Evolutionary conservation across 37 sponge, comb jelly and placozoan genomes (phyloP).

Genomic region (Hexactinellida sp.): DNA sequence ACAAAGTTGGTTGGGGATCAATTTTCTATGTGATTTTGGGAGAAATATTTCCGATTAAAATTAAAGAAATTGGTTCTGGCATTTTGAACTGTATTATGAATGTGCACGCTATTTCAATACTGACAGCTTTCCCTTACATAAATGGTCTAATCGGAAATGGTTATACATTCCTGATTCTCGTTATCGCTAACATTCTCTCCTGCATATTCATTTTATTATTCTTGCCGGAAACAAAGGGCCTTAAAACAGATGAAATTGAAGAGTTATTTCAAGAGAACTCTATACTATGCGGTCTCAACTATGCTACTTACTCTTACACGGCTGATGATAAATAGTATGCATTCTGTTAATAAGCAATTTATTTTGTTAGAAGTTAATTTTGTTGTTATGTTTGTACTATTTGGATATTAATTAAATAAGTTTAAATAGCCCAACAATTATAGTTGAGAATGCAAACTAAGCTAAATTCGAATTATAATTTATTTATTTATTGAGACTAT

Average conservation of each 20-base stretch:
- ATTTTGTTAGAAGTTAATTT: no score
- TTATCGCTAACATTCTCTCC: neutral
- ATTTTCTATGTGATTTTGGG: neutral
- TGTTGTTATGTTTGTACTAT: no score
- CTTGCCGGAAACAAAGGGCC: neutral
- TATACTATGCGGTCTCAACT: neutral
- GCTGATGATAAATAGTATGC: no score
- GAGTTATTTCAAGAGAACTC: neutral
- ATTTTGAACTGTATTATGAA: neutral
- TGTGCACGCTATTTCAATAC: neutral
- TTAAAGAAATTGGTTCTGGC: neutral
- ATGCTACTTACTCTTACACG: neutral
- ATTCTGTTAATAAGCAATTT: no score
- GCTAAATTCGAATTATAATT: no score
- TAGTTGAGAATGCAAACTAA: no score
- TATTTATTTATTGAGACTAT: no score
- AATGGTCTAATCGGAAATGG: neutral
- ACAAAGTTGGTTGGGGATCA: neutral
- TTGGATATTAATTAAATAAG: no score
- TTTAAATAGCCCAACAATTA: no score
- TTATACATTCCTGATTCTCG: neutral
- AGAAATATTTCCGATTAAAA: neutral
- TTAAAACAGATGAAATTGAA: neutral
- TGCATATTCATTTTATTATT: neutral
- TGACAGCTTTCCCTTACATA: neutral